Conservation (phyloP, 2,888 invertebrate species). For the Atherix ibis region DNA sequence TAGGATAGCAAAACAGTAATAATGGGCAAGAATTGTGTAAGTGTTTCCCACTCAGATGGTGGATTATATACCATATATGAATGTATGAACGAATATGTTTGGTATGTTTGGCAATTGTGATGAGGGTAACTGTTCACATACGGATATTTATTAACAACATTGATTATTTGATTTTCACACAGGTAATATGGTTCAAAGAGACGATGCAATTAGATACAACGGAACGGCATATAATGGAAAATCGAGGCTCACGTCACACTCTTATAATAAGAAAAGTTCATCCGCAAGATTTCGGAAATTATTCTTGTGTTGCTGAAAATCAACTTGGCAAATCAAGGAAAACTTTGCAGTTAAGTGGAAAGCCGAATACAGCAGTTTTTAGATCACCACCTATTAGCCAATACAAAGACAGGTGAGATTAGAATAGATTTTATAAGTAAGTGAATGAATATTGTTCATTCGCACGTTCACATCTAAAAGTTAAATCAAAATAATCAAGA, state of each 20-base stretch:
- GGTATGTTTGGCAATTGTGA: too few relatives aligned
- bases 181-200: slow-evolving; percentile 53
- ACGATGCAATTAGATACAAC: slow-evolving; percentile 52
- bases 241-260: slow-evolving; percentile 47
- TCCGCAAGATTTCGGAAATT: slow-evolving; percentile 51
- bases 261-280: slow-evolving; percentile 51
- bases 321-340: slow-evolving; percentile 47
- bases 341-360: slow-evolving; percentile 49
- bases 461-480: too few relatives aligned
- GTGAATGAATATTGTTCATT: too few relatives aligned
- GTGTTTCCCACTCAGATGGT: too few relatives aligned
- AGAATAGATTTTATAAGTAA: slow-evolving; percentile 2
- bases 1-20: too few relatives aligned
- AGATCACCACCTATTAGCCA: slow-evolving; percentile 45
- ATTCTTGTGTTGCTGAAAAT: slow-evolving; percentile 54
- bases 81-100: too few relatives aligned
- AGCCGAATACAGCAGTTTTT: slow-evolving; percentile 47
- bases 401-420: slow-evolving; percentile 33
- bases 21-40: too few relatives aligned
- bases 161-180: too few relatives aligned
- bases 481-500: too few relatives aligned
- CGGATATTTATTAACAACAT: too few relatives aligned
- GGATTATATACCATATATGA: too few relatives aligned
- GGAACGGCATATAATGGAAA: slow-evolving; percentile 48
- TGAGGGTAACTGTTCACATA: too few relatives aligned